A percentile compares a stretch with the other conserved stretches of the same genome.
Evolutionary conservation across 2,888 invertebrate species (phyloP).

Genomic region (Drosophila neotestacea): DNA sequence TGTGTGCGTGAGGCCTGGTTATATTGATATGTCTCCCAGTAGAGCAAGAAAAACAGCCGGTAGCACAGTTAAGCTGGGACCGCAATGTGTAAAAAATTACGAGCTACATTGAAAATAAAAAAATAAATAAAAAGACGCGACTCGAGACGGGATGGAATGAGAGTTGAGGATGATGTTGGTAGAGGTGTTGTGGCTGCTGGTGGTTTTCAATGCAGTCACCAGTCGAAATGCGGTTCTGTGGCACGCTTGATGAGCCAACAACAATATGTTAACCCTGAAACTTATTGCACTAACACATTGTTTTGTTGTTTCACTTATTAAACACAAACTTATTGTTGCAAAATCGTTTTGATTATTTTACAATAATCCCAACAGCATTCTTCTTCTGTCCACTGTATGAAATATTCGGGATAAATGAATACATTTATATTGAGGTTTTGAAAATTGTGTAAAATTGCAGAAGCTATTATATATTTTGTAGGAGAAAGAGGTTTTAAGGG

Average conservation of each 20-base stretch:
- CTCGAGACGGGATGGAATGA: conserved; percentile 19
- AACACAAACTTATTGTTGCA: too few relatives aligned
- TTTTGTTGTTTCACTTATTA: too few relatives aligned
- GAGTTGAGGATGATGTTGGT: conserved; percentile 35
- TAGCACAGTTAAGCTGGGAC: conserved; percentile 79
- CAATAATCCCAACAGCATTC: too few relatives aligned
- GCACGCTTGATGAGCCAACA: conserved; percentile 79
- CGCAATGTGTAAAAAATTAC: conserved; percentile 83
- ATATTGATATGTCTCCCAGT: conserved; percentile 84
- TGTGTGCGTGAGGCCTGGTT: conserved; percentile 45
- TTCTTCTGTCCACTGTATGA: too few relatives aligned
- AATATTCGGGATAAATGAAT: too few relatives aligned
- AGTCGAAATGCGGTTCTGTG: conserved; percentile 4
- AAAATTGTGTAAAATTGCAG: too few relatives aligned
- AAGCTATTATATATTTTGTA: too few relatives aligned
- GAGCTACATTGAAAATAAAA: conserved; percentile 71
- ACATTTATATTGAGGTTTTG: too few relatives aligned
- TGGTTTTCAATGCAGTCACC: conserved; percentile 3
- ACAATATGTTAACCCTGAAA: conserved; percentile 85
- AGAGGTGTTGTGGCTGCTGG: conserved; percentile 21
- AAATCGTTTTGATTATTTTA: too few relatives aligned
- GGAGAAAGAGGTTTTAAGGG: too few relatives aligned
- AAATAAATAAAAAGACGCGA: conserved; percentile 25
- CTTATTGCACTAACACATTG: conserved; percentile 17
- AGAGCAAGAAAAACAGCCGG: conserved; percentile 76